Evolutionary conservation across 2,888 invertebrate genomes (phyloP), one percentile per base, ranked within the genome.

Genomic region (Agrypnus murinus): DNA sequence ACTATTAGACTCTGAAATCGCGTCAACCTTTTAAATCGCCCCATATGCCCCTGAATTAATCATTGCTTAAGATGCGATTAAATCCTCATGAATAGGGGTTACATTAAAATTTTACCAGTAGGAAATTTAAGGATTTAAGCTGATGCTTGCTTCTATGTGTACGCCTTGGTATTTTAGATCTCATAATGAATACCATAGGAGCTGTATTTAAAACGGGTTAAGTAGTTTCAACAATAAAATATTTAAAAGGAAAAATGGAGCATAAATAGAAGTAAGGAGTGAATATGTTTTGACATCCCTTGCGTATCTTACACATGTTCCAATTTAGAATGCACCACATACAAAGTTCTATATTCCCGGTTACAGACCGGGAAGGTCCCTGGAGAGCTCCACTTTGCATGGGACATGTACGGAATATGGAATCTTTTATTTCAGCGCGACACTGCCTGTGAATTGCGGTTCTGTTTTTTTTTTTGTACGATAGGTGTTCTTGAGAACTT

Each of bases 61-160:
- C 74, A 77, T 77, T 73, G 71, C 74, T 73, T 74, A 74, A 76
- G 74, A 75, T 74, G 75, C 74, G 77, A 77, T 77, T 77, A 77
- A 77, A 77, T 75, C 71, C 75, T 77, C 76, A 76, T 77, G 76
- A 77, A 77, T 78, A 77, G 76, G 76, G 74, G 76, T 74, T 73
- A 73, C 77, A 77, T 80, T 79, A 79, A 80, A 78, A 77, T 79
- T 80, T 79, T 79, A 80, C 77, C 78, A 69, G 76, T 69, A 70
- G 78, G 79, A 25, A 25, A 78, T 79, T 79, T 79, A 78, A 78
- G 78, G 78, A 78, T 80, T 78, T 75, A 69, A 69, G 65, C 45
- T 60, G 46, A 45, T 25, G 25, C 25, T 38, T 45, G n/a, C n/a
- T n/a, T n/a, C n/a, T 57, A 43, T n/a, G n/a, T n/a, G 45, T 55